phyloP scores from a whole-genome alignment of 2,113 vertebrate genomes.

The Lichenostomus cassidix region DNA sequence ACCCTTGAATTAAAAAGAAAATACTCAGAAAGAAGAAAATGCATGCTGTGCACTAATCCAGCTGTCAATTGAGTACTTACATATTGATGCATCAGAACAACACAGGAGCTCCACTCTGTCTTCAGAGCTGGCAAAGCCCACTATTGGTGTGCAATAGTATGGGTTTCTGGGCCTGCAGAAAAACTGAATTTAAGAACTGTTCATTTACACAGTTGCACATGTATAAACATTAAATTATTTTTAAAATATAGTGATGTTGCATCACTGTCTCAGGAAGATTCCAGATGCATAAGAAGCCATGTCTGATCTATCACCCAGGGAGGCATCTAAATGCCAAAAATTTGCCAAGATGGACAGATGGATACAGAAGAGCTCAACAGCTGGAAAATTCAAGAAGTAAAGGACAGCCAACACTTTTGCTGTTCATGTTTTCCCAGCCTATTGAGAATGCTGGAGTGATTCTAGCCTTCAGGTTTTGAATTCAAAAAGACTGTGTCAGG shows the following conservation, averaged over 20 bases:
- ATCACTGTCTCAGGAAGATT: background rate
- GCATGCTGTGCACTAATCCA: slow-evolving; percentile 50
- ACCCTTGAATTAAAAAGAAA: slow-evolving; percentile 66
- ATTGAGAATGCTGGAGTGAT: background rate
- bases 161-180: background rate
- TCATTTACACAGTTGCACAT: background rate
- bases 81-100: slow-evolving; percentile 6
- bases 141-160: background rate
- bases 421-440: background rate
- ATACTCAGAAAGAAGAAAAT: slow-evolving; percentile 39
- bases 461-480: background rate
- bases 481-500: background rate
- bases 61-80: slow-evolving; percentile 32
- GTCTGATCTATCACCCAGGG: background rate
- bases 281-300: background rate
- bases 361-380: background rate
- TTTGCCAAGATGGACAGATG: background rate
- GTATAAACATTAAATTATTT: background rate
- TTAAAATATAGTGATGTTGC: background rate
- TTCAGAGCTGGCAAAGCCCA: background rate
- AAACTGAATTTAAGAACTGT: background rate
- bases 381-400: background rate
- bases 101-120: background rate
- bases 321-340: background rate
- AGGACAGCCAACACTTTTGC: background rate